These are phyloP conservation scores for Melinopterus prodromus DNA, from an alignment of 2,888 invertebrate genomes.

Conservation along the genomic window DNA sequence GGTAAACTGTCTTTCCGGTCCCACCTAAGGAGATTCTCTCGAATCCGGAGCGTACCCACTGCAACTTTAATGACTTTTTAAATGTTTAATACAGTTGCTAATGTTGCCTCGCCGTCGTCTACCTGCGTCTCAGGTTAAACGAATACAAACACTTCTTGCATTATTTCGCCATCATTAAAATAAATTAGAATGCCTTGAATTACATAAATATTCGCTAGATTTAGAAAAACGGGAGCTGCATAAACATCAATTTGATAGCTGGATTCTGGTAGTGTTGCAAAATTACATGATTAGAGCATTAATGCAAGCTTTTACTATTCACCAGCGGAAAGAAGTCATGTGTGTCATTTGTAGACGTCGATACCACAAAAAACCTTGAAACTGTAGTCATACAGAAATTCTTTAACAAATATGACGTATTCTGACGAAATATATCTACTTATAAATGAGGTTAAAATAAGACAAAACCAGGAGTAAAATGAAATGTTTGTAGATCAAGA, in stretches of 20 bases:
- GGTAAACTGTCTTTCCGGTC: background rate
- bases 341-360: too few species aligned
- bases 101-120: background rate
- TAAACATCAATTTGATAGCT: background rate
- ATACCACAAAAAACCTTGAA: too few species aligned
- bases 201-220: background rate
- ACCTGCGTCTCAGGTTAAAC: background rate
- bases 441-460: too few species aligned
- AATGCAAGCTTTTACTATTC: too few species aligned
- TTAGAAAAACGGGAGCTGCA: background rate
- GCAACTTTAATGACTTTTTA: conserved; percentile 4
- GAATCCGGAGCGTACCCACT: background rate
- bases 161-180: background rate
- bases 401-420: too few species aligned
- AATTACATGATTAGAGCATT: too few species aligned
- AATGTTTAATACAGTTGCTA: conserved; percentile 4
- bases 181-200: background rate
- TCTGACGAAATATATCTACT: too few species aligned
- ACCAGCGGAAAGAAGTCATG: too few species aligned
- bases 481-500: too few species aligned
- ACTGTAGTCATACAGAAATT: too few species aligned
- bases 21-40: background rate
- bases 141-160: conserved; percentile 4
- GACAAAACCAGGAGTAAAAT: too few species aligned
- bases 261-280: too few species aligned